phyloP scores from a whole-genome alignment of 2,797 vertebrate genomes.

The Nyctalus aviator region DNA sequence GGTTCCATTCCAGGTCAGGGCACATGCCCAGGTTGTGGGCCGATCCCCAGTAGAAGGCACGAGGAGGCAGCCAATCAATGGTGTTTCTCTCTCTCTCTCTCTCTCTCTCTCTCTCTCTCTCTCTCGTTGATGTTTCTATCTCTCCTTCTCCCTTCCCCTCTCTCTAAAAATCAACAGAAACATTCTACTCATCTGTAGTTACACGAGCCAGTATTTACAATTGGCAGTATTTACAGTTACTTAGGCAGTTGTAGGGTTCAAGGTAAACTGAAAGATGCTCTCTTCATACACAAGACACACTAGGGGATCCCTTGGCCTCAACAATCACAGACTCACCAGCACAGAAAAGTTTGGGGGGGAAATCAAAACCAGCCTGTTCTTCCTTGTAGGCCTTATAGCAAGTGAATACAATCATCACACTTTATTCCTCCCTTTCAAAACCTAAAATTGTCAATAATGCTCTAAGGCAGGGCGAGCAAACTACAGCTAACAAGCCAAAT shows the following conservation, averaged over 20 bases:
- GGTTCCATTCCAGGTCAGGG: not conserved
- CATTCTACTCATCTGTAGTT: not conserved
- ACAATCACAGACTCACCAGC: not conserved
- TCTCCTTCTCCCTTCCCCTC: not conserved
- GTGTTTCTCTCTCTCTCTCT: not conserved
- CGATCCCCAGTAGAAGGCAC: not conserved
- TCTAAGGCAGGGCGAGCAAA: not conserved
- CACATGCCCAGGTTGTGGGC: too few relatives aligned
- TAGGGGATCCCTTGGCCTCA: not conserved
- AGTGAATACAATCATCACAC: not conserved
- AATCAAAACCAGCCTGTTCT: not conserved
- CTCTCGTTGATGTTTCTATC: not conserved
- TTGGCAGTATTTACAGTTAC: not conserved
- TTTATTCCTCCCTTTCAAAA: slow-evolving; percentile 3
- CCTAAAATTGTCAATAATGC: not conserved
- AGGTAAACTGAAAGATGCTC: not conserved
- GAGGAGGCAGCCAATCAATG: not conserved
- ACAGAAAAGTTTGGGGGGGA: not conserved
- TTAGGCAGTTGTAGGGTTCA: not conserved
- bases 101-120: not conserved
- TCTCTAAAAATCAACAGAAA: not conserved
- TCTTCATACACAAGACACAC: slow-evolving; percentile 3
- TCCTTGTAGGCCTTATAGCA: not conserved
- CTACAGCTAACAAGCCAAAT: not conserved
- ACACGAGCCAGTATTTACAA: not conserved